These are phyloP conservation scores for Macrotrachela quadricornifera DNA, from an alignment of 1,140 invertebrate species.

Conservation along the genomic window DNA sequence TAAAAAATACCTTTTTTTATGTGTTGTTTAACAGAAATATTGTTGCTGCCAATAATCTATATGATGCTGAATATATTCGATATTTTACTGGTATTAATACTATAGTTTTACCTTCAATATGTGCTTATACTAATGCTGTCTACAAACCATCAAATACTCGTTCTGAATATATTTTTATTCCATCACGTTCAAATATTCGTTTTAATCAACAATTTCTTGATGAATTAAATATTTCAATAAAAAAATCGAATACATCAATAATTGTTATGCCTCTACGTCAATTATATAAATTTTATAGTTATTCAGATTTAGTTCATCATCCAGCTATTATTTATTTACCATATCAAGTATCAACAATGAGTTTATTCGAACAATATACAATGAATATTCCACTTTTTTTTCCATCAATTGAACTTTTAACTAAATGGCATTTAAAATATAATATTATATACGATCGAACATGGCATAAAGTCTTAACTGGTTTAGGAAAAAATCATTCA, in stretches of 20 bases:
- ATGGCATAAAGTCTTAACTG: not conserved
- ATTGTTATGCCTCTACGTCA: not conserved
- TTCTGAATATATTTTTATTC: not conserved
- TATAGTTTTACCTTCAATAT: constrained; percentile 1
- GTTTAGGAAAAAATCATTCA: not conserved
- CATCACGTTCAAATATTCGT: not conserved
- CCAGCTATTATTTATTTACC: constrained; percentile 9
- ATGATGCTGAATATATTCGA: constrained; percentile 9
- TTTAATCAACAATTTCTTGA: constrained; percentile 9
- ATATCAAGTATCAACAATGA: constrained; percentile 7
- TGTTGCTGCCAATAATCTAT: constrained; percentile 1
- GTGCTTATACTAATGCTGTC: not conserved
- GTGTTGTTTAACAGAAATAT: not conserved
- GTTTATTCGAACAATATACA: constrained; percentile 8
- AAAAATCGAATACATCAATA: constrained; percentile 3
- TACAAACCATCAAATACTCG: not conserved
- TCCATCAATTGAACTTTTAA: constrained; percentile 9
- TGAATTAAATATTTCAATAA: constrained; percentile 8
- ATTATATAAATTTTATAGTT: constrained; percentile 6
- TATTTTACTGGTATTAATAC: constrained; percentile 1
- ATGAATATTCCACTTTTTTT: constrained; percentile 11
- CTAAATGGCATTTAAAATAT: not conserved
- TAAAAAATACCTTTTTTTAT: no score
- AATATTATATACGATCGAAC: constrained; percentile 9
- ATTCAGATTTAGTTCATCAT: constrained; percentile 8